phyloP scores from a whole-genome alignment of 2,888 invertebrate genomes.

The Chromoteleia sp. region DNA sequence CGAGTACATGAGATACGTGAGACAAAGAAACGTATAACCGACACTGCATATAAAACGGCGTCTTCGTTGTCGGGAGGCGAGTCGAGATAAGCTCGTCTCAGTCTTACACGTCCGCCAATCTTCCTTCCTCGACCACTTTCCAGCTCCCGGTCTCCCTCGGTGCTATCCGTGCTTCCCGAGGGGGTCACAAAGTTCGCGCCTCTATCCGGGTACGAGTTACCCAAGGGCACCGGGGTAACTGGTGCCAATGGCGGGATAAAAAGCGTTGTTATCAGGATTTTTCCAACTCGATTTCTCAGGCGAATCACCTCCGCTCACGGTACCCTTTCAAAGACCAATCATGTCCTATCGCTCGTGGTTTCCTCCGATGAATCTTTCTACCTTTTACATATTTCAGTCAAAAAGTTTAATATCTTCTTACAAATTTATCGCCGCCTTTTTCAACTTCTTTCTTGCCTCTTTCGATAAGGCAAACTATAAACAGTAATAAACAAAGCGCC shows the following conservation, averaged over 20 bases:
- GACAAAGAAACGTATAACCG: slow-evolving; percentile 33
- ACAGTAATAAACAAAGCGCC: too few relatives aligned
- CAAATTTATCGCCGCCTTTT: not conserved
- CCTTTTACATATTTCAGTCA: slow-evolving; percentile 4
- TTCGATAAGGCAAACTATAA: too few relatives aligned
- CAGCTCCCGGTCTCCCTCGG: slow-evolving; percentile 22
- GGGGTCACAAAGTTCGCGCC: slow-evolving; percentile 75
- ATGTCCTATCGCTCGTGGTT: slow-evolving; percentile 44
- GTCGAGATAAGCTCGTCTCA: slow-evolving; percentile 7
- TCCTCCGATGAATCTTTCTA: slow-evolving; percentile 30
- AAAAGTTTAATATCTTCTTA: not conserved
- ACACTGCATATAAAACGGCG: not conserved
- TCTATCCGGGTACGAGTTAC: slow-evolving; percentile 67
- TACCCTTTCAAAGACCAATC: slow-evolving; percentile 55
- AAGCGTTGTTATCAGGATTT: slow-evolving; percentile 63
- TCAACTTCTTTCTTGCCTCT: too few relatives aligned
- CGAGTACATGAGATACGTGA: slow-evolving; percentile 29
- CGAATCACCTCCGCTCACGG: slow-evolving; percentile 33
- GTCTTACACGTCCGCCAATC: slow-evolving; percentile 3
- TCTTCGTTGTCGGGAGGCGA: not conserved
- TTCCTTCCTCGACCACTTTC: slow-evolving; percentile 1
- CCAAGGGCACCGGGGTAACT: slow-evolving; percentile 63
- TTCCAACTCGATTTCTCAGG: slow-evolving; percentile 59
- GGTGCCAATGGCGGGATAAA: slow-evolving; percentile 59
- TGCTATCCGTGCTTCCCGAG: slow-evolving; percentile 67